Conservation (phyloP, 2,888 invertebrate genomes). For the Tipula vernalis region DNA sequence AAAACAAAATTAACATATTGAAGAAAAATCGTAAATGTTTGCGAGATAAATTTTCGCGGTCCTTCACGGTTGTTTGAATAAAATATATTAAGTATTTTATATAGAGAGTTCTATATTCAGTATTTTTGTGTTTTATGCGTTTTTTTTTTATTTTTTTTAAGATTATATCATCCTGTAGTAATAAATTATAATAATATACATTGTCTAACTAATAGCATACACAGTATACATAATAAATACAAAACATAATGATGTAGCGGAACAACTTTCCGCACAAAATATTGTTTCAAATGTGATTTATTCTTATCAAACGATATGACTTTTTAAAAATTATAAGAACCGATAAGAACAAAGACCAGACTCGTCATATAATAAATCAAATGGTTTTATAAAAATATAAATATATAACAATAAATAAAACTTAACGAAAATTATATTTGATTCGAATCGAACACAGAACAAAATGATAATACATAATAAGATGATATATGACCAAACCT, state of each 20-base stretch:
- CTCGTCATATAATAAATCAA: not conserved
- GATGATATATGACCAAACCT: not conserved
- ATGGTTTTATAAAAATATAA: not conserved
- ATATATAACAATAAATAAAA: not conserved
- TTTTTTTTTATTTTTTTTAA: not conserved
- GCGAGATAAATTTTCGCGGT: not conserved
- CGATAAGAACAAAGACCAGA: not conserved
- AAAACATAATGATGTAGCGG: not conserved
- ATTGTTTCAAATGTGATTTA: not conserved
- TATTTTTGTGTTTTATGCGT: not conserved
- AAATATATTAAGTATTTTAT: not conserved
- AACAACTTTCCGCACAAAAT: not conserved
- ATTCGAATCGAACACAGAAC: not conserved
- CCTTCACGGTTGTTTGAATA: not conserved
- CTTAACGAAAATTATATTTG: not conserved
- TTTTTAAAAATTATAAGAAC: not conserved
- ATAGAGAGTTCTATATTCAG: too few relatives aligned
- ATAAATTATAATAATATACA: not conserved
- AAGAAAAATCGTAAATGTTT: not conserved
- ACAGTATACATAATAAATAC: not conserved
- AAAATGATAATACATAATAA: not conserved
- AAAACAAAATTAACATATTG: not conserved
- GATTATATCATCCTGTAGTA: too few relatives aligned
- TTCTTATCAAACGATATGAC: not conserved
- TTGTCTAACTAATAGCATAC: not conserved